A percentile compares a stretch with the other conserved stretches of the same genome.
Evolutionary conservation across 23 tunicate species (phyloP).

Genomic region (Ascidia mentula): DNA sequence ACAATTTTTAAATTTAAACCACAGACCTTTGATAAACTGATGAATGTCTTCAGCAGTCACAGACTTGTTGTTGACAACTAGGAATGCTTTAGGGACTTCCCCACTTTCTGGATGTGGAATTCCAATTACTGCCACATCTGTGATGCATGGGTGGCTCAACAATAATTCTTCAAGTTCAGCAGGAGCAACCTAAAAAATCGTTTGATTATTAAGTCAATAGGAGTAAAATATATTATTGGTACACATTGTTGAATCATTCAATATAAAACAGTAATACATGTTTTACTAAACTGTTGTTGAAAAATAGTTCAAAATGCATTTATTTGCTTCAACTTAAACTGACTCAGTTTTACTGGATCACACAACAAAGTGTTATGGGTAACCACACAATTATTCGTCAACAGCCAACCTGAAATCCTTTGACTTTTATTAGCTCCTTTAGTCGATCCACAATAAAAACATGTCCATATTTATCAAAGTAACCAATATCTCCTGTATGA

Average conservation of each 20-base stretch:
- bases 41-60: constrained; percentile 60
- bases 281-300: too few species aligned
- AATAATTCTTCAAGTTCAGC: constrained; percentile 80
- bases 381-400: too few species aligned
- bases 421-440: constrained; percentile 82
- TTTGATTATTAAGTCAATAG: too few species aligned
- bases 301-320: too few species aligned
- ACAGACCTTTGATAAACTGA: constrained; percentile 50
- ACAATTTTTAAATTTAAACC: too few species aligned
- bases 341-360: too few species aligned
- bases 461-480: constrained; percentile 64
- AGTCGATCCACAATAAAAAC: constrained; percentile 72
- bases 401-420: constrained; percentile 88
- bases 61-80: constrained; percentile 41
- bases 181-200: constrained; percentile 80
- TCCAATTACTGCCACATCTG: constrained; percentile 88
- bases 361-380: too few species aligned
- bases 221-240: too few species aligned
- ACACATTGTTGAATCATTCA: too few species aligned
- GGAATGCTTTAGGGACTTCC: constrained; percentile 90
- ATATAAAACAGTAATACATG: too few species aligned
- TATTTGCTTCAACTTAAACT: too few species aligned
- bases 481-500: constrained; percentile 91
- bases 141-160: constrained; percentile 51
- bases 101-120: constrained; percentile 71